Percentiles rank a stretch among this genome's conserved stretches.
phyloP scores from a whole-genome alignment of 2,888 invertebrate species.

The Sacculina carcini region DNA sequence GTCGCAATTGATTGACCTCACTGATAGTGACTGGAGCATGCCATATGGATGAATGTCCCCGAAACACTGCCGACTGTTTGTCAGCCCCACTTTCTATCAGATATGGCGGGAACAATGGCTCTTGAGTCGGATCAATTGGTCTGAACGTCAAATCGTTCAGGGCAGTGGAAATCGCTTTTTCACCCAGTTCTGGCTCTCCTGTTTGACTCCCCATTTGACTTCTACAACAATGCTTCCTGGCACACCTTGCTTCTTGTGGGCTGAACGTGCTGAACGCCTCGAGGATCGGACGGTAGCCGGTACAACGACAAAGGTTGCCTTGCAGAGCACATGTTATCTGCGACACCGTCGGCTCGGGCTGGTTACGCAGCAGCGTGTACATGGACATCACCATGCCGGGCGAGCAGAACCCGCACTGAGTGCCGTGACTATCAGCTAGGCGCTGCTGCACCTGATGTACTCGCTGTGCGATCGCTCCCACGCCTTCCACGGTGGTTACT shows the following conservation, averaged over 20 bases:
- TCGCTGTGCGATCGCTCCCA: constrained; percentile 44
- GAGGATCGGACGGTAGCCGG: constrained; percentile 76
- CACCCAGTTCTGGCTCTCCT: too few relatives aligned
- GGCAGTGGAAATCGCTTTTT: neutral
- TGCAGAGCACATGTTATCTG: constrained; percentile 38
- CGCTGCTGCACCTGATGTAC: constrained; percentile 48
- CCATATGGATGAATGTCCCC: too few relatives aligned
- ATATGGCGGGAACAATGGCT: constrained; percentile 76
- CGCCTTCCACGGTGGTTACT: constrained; percentile 77
- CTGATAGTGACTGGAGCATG: too few relatives aligned
- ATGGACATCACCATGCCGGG: constrained; percentile 95
- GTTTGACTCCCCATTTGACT: too few relatives aligned
- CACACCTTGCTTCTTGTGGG: too few relatives aligned
- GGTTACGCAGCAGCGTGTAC: constrained; percentile 56
- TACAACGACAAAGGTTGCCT: constrained; percentile 65
- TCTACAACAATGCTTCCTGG: neutral
- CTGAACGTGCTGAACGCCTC: constrained; percentile 60
- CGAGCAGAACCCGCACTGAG: constrained; percentile 85
- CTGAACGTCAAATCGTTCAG: too few relatives aligned
- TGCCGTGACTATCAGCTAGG: constrained; percentile 67
- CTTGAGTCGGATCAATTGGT: constrained; percentile 56
- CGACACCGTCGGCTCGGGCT: constrained; percentile 38
- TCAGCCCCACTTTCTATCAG: constrained; percentile 22
- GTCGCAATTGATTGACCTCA: too few relatives aligned
- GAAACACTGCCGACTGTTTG: too few relatives aligned